phyloP scores from a whole-genome alignment of 2,113 vertebrate genomes.

The Scalopus aquaticus region DNA sequence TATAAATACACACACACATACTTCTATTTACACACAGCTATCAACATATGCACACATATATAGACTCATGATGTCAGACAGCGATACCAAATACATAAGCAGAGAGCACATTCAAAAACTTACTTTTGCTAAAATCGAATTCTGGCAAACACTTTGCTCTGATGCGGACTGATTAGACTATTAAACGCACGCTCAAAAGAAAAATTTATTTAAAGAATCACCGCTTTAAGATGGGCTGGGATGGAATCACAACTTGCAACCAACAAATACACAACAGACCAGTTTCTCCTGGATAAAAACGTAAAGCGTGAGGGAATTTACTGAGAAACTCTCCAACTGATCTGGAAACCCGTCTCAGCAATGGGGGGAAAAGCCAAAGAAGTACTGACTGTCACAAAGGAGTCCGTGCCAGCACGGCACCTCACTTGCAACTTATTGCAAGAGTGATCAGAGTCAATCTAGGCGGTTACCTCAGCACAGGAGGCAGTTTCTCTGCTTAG shows the following conservation, averaged over 20 bases:
- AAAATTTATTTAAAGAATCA: background rate
- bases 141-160: background rate
- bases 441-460: background rate
- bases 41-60: background rate
- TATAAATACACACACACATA: background rate
- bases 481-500: background rate
- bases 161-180: background rate
- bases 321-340: background rate
- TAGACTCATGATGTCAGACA: background rate
- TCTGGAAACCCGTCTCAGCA: background rate
- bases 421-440: too few species aligned
- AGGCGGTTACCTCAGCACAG: background rate
- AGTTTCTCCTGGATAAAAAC: background rate
- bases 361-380: background rate
- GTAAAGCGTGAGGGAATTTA: background rate
- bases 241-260: background rate
- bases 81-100: background rate
- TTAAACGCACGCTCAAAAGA: background rate
- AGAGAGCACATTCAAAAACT: background rate
- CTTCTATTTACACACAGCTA: too few species aligned
- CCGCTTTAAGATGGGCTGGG: background rate
- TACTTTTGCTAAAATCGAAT: conserved; percentile 29
- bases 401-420: too few species aligned
- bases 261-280: background rate
- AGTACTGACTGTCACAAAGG: background rate